Evolutionary conservation across 2,113 vertebrate species (phyloP).

Genomic region (Hippocampus guttulatus): DNA sequence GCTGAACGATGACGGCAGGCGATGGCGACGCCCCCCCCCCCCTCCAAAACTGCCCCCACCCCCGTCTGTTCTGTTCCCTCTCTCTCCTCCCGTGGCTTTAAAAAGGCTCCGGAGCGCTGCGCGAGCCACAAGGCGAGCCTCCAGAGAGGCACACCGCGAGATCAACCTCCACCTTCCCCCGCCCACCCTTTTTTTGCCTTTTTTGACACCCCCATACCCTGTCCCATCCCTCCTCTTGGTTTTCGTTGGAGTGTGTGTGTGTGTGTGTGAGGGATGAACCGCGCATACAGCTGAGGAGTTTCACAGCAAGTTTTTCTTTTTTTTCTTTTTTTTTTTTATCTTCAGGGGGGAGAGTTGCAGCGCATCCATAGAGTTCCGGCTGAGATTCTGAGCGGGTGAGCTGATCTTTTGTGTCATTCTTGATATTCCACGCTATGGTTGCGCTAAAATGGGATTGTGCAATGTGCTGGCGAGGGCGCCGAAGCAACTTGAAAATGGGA

Average conservation of each 20-base stretch:
- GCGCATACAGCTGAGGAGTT: conserved; percentile 29
- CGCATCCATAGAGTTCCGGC: background rate
- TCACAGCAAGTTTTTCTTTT: conserved; percentile 42
- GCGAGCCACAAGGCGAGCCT: conserved; percentile 57
- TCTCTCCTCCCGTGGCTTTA: conserved; percentile 72
- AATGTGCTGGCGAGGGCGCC: background rate
- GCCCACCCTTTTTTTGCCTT: background rate
- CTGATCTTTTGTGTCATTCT: background rate
- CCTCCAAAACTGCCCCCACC: conserved; percentile 48
- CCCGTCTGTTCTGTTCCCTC: conserved; percentile 77
- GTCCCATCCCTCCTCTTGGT: background rate
- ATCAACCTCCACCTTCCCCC: too few relatives aligned
- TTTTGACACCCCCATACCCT: background rate
- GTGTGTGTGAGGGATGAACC: background rate
- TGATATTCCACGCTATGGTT: background rate
- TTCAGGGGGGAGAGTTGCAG: background rate
- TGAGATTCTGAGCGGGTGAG: background rate
- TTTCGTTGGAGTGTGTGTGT: background rate
- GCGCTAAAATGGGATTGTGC: background rate
- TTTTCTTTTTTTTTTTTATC: background rate
- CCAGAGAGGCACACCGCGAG: conserved; percentile 49
- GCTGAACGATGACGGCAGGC: conserved; percentile 54
- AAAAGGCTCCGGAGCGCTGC: conserved; percentile 59
- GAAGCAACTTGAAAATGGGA: background rate
- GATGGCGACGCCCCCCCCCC: conserved; percentile 28